Percentiles rank a stretch among this genome's conserved stretches.
These are phyloP conservation scores for Lasioglossum leucozonium DNA, from an alignment of 2,888 invertebrate species.

Conservation along the genomic window DNA sequence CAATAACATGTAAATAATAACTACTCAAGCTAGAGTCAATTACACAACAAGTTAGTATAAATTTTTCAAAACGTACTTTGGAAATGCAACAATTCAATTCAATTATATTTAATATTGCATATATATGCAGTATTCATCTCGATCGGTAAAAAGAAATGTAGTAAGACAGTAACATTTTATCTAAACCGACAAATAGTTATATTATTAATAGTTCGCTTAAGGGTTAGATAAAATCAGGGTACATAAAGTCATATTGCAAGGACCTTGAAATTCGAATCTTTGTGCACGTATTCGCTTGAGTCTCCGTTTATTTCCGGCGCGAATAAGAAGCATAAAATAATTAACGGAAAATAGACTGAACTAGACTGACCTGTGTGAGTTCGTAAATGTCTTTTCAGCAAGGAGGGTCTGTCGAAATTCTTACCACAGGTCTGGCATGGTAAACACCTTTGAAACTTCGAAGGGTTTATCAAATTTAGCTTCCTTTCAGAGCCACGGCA, in stretches of 20 bases:
- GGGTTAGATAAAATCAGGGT: no score
- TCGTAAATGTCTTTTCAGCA: slow-evolving; percentile 88
- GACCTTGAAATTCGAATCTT: no score
- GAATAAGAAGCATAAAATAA: not conserved
- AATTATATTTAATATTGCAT: not conserved
- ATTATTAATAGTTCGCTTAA: no score
- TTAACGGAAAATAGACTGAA: not conserved
- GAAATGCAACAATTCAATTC: not conserved
- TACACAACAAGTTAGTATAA: not conserved
- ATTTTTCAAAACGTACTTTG: not conserved
- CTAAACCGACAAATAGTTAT: not conserved
- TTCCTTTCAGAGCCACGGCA: slow-evolving; percentile 58
- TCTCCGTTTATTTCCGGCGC: not conserved
- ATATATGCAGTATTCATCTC: no score
- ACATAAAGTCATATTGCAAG: no score
- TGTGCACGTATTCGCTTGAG: not conserved
- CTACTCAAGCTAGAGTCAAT: not conserved
- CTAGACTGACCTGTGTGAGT: slow-evolving; percentile 87
- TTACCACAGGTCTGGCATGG: slow-evolving; percentile 89
- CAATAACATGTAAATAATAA: not conserved
- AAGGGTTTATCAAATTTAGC: slow-evolving; percentile 34
- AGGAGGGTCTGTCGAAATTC: slow-evolving; percentile 89
- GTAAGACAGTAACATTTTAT: not conserved
- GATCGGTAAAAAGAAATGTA: not conserved
- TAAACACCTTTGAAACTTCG: slow-evolving; percentile 74